Conservation (phyloP, 2,888 invertebrate species). For the Anoplius nigerrimus region DNA sequence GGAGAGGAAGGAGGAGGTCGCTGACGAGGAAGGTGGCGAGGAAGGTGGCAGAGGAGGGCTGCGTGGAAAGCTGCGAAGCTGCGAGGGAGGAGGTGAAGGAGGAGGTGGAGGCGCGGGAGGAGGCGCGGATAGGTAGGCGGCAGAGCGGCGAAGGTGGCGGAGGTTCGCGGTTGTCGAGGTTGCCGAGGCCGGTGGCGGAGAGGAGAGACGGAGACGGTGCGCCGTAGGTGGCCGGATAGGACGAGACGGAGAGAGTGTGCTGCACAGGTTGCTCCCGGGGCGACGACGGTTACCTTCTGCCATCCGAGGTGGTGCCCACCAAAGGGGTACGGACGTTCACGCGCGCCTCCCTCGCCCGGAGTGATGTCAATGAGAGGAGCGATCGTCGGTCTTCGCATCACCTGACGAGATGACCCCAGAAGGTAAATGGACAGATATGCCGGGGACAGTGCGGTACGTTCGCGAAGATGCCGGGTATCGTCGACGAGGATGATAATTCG, state of each 20-base stretch:
- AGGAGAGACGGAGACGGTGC: neutral
- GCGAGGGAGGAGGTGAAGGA: conserved; percentile 45
- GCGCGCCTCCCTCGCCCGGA: conserved; percentile 15
- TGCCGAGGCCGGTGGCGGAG: conserved; percentile 6
- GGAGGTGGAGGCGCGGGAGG: conserved; percentile 18
- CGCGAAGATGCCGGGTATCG: too few species aligned
- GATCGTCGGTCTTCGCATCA: conserved; percentile 48
- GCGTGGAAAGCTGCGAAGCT: conserved; percentile 17
- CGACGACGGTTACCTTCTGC: neutral
- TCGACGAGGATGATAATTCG: too few species aligned
- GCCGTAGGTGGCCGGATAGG: too few species aligned
- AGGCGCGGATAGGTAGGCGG: conserved; percentile 7
- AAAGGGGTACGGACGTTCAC: conserved; percentile 8
- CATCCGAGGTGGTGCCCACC: too few species aligned
- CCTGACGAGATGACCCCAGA: conserved; percentile 70
- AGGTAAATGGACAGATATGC: conserved; percentile 59
- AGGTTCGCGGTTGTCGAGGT: conserved; percentile 29
- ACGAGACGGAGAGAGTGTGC: too few species aligned
- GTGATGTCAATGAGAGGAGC: conserved; percentile 66
- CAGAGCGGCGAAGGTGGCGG: conserved; percentile 37
- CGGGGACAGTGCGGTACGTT: neutral
- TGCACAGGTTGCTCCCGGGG: too few species aligned
- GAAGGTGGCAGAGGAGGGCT: neutral
- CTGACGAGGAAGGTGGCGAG: conserved; percentile 11
- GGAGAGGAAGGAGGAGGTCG: neutral